Evolutionary conservation across 2,113 vertebrate genomes (phyloP).

Genomic region (Petrocephalus microphthalmus): DNA sequence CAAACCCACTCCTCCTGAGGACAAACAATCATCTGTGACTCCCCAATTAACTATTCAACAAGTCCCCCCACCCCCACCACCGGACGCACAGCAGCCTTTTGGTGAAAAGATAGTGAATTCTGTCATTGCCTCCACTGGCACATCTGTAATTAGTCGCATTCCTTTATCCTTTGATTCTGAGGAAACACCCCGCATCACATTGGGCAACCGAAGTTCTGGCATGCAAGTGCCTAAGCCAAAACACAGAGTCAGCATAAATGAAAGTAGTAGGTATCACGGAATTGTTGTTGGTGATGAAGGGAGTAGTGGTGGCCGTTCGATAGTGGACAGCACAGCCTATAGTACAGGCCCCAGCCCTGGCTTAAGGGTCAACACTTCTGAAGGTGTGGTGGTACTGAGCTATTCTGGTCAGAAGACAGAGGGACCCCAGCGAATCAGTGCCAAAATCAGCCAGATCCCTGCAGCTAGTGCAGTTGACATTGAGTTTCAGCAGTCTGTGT

Average conservation of each 20-base stretch:
- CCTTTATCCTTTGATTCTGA: constrained; percentile 79
- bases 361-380: constrained; percentile 86
- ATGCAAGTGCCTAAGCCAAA: constrained; percentile 68
- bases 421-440: constrained; percentile 85
- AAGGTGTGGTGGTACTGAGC: constrained; percentile 89
- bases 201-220: constrained; percentile 63
- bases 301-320: constrained; percentile 61
- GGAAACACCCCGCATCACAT: constrained; percentile 70
- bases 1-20: constrained; percentile 60
- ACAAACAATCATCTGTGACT: constrained; percentile 45
- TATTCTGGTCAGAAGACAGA: constrained; percentile 93
- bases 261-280: constrained; percentile 73
- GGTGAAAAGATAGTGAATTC: constrained; percentile 70
- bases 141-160: constrained; percentile 91
- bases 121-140: constrained; percentile 83
- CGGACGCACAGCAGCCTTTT: constrained; percentile 64
- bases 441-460: constrained; percentile 95
- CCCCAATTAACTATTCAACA: constrained; percentile 46
- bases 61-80: constrained; percentile 46
- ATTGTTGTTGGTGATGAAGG: constrained; percentile 74
- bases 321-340: constrained; percentile 64
- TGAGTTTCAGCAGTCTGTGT: constrained; percentile 88
- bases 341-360: constrained; percentile 73
- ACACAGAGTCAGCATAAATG: constrained; percentile 69
- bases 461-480: constrained; percentile 88